Percentiles rank a stretch among this genome's conserved stretches.
phyloP scores from a whole-genome alignment of 2,113 vertebrate genomes.

The Hypocryptadius cinnamomeus region DNA sequence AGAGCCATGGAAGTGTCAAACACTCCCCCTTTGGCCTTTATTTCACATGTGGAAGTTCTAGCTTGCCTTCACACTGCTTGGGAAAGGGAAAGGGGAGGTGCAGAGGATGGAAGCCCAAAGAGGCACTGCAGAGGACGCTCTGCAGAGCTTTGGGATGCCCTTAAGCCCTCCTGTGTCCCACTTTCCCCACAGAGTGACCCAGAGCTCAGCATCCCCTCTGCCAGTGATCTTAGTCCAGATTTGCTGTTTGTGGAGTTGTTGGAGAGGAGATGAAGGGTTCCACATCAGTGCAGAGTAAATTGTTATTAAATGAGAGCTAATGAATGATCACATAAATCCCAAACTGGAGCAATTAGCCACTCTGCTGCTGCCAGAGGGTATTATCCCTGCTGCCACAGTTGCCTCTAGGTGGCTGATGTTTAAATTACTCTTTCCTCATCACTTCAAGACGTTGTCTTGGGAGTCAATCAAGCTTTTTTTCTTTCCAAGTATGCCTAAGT shows the following conservation, averaged over 20 bases:
- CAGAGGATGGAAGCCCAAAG: neutral
- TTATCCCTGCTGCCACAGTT: neutral
- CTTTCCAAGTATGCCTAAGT: neutral
- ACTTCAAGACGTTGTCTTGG: neutral
- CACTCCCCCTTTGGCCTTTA: too few relatives aligned
- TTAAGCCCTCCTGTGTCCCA: neutral
- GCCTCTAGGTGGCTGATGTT: constrained; percentile 1
- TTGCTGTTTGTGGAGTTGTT: neutral
- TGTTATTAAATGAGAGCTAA: neutral
- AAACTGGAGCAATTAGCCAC: constrained; percentile 18
- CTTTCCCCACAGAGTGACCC: neutral
- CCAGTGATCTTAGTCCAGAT: neutral
- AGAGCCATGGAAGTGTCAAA: neutral
- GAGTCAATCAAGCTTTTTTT: neutral
- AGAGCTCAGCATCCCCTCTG: neutral
- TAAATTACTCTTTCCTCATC: neutral
- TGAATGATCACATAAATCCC: neutral
- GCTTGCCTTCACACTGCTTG: neutral
- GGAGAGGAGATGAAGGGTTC: neutral
- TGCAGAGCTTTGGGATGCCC: rapidly evolving
- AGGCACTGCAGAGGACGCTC: neutral
- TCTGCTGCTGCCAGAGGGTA: neutral
- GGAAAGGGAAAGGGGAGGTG: too few relatives aligned
- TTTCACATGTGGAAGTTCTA: neutral
- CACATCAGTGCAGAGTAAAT: neutral